Conservation (phyloP, 2,797 vertebrate genomes). For the Poecilia wingei region DNA sequence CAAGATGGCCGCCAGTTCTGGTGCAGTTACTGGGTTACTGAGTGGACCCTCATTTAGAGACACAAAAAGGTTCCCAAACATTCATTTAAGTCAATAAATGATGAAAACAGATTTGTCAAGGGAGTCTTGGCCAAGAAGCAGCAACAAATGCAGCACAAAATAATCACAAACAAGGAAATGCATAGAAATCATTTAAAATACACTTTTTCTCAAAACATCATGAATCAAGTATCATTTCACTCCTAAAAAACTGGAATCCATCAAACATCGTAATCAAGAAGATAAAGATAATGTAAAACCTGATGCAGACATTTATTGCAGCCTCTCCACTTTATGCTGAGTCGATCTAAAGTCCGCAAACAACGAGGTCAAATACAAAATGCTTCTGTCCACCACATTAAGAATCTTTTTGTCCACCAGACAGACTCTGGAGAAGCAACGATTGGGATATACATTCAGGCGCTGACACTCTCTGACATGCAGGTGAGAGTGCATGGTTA, state of each 20-base stretch:
- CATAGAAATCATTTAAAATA: too few relatives aligned
- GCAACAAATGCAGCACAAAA: too few relatives aligned
- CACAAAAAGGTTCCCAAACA: neutral
- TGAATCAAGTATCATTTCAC: neutral
- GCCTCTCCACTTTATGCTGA: too few relatives aligned
- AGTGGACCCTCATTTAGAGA: neutral
- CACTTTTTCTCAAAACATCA: too few relatives aligned
- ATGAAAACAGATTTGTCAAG: neutral
- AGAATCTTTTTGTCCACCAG: slow-evolving; percentile 35
- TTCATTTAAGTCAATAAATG: neutral
- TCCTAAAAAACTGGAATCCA: neutral
- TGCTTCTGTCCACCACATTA: neutral
- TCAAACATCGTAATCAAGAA: neutral
- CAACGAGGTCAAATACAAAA: neutral
- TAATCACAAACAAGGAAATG: neutral
- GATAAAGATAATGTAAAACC: neutral
- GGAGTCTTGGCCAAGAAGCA: too few relatives aligned
- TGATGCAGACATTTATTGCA: neutral
- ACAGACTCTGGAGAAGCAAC: slow-evolving; percentile 20
- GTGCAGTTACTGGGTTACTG: neutral
- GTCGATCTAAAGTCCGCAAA: neutral
- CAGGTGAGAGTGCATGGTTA: slow-evolving; percentile 29
- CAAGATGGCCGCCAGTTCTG: neutral
- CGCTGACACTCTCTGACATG: slow-evolving; percentile 28
- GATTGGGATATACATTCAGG: slow-evolving; percentile 18